Conservation (phyloP, 2,797 vertebrate species). For the Lindbergichthys nudifrons region DNA sequence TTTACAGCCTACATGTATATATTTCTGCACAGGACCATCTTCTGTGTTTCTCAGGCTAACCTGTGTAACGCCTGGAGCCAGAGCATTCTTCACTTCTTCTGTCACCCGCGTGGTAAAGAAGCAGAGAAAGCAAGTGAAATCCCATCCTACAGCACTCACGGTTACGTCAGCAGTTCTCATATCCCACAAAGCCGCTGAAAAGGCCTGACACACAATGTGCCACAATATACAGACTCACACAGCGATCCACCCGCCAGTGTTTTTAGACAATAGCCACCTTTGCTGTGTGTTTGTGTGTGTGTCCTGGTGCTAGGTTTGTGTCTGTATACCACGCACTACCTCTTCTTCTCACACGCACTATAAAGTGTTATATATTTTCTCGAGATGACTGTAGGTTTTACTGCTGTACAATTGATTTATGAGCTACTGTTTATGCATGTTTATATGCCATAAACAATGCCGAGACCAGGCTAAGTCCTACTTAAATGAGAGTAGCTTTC, state of each 20-base stretch:
- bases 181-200: slow-evolving; percentile 81
- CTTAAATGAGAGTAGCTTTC: slow-evolving; percentile 22
- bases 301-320: slow-evolving; percentile 44
- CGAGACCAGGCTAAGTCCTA: slow-evolving; percentile 11
- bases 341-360: slow-evolving; percentile 1
- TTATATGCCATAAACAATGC: slow-evolving; percentile 10
- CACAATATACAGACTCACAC: slow-evolving; percentile 74
- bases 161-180: slow-evolving; percentile 84
- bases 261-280: slow-evolving; percentile 70
- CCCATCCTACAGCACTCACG: slow-evolving; percentile 76
- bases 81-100: slow-evolving; percentile 76
- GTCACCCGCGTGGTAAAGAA: slow-evolving; percentile 72
- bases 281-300: slow-evolving; percentile 46
- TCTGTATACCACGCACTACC: slow-evolving; percentile 2
- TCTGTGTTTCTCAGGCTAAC: slow-evolving; percentile 71
- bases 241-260: slow-evolving; percentile 73
- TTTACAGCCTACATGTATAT: slow-evolving; percentile 48
- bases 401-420: slow-evolving; percentile 32
- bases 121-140: slow-evolving; percentile 78
- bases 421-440: slow-evolving; percentile 13
- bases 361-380: slow-evolving; percentile 17
- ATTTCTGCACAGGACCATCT: slow-evolving; percentile 52
- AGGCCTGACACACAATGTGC: slow-evolving; percentile 77
- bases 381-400: slow-evolving; percentile 25
- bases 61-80: slow-evolving; percentile 74